Conservation (phyloP, 2,113 vertebrate species). For the Zapornia atra region DNA sequence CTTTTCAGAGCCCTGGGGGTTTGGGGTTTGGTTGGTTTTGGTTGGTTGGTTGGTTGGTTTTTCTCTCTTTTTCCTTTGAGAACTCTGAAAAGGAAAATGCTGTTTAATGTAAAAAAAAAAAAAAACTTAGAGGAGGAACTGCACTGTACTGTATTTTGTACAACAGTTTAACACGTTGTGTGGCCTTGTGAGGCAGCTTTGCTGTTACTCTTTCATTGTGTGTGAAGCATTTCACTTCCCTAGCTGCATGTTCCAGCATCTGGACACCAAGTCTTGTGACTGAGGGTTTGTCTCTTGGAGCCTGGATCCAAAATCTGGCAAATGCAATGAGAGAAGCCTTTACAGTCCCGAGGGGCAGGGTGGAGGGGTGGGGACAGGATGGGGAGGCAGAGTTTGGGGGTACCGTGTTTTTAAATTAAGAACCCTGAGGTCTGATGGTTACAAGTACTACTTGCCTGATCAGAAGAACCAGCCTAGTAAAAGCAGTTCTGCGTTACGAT, state of each 20-base stretch:
- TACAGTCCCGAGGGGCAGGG: no score
- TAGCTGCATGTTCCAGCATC: background rate
- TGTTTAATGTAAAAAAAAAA: background rate
- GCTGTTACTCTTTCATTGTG: background rate
- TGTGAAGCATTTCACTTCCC: background rate
- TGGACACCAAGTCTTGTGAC: background rate
- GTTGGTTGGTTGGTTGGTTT: background rate
- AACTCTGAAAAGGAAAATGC: background rate
- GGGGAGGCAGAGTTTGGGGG: background rate
- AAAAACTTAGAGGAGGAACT: background rate
- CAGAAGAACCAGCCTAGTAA: background rate
- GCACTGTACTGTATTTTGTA: background rate
- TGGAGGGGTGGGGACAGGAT: no score
- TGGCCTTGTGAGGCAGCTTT: background rate
- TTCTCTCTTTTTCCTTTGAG: background rate
- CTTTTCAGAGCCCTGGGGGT: background rate
- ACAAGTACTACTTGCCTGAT: background rate
- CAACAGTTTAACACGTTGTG: background rate
- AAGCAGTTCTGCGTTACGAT: background rate
- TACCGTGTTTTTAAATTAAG: background rate
- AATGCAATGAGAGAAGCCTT: background rate
- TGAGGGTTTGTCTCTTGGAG: background rate
- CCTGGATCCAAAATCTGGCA: background rate
- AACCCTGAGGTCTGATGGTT: background rate
- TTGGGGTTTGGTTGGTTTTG: fast-evolving